Evolutionary conservation across 1,140 invertebrate species (phyloP), one percentile per base, ranked within the genome.

Genomic region (Delia radicum): DNA sequence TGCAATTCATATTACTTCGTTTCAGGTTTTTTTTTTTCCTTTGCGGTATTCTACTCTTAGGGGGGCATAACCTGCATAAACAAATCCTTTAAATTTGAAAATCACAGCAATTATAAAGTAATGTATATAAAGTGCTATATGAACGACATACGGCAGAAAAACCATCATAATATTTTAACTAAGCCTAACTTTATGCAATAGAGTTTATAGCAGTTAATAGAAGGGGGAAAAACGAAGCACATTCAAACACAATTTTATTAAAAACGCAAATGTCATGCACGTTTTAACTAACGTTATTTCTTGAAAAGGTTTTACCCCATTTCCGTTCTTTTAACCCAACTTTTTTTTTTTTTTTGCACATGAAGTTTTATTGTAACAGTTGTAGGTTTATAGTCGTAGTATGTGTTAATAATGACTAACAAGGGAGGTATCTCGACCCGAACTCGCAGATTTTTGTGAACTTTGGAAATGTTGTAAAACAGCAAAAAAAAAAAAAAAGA

Each of bases 211-310:
- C 12, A n/a, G 42, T 48, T 0, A 15, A n/a, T 48, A 15, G 42
- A 15, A 48, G 18, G n/a, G n/a, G n/a, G n/a, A n/a, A n/a, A n/a
- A n/a, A n/a, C n/a, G n/a, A n/a, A n/a, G n/a, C n/a, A n/a, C n/a
- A n/a, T n/a, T n/a, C n/a, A 55, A 55, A 55, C 18, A 55, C 48
- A 55, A 55, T 55, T 55, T 55, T 18, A 69, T 69, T 33, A 69
- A 33, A 69, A 69, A 69, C 29, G 65, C 65, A 69, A 69, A 69
- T 69, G 65, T 69, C 65, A 69, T 69, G 65, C 65, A 69, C 29
- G 65, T 33, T 69, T 69, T 21, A 69, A 69, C 65, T 33, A 69
- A 69, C 65, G 65, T 69, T 69, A 69, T 69, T 69, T 69, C 65
- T 69, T 69, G 65, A 69, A 69, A 21, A 37, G 65, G 65, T 69